Evolutionary conservation across 2,797 vertebrate genomes (phyloP).

Genomic region (Hydrolagus colliei): DNA sequence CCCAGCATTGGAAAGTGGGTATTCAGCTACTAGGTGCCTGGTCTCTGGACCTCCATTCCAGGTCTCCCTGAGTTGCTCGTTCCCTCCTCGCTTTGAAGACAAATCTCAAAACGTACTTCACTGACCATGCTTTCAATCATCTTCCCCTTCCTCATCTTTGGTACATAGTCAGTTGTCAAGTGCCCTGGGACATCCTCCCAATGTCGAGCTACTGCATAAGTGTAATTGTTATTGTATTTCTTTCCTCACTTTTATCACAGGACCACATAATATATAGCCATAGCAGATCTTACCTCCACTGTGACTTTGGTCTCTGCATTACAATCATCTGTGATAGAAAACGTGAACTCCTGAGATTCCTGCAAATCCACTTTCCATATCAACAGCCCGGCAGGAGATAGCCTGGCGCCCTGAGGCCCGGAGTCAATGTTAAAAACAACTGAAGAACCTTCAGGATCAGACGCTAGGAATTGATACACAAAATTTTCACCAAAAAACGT

Average conservation of each 20-base stretch:
- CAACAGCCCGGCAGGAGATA: constrained; percentile 74
- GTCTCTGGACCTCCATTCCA: no score
- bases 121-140: no score
- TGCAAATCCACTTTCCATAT: constrained; percentile 61
- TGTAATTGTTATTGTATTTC: no score
- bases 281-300: constrained; percentile 56
- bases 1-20: no score
- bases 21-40: no score
- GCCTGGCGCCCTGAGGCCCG: constrained; percentile 61
- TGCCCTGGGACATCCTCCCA: no score
- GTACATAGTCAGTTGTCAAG: no score
- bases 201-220: no score
- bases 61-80: no score
- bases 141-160: no score
- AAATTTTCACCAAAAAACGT: constrained; percentile 76
- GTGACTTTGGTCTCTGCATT: constrained; percentile 54
- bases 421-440: constrained; percentile 66
- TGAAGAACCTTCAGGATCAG: constrained; percentile 72
- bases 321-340: constrained; percentile 69
- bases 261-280: neutral
- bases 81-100: no score
- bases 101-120: no score
- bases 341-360: constrained; percentile 51
- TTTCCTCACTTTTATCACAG: neutral
- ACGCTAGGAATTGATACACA: constrained; percentile 69